Base-by-base conservation (phyloP, 2,113 vertebrate genomes). In the Podarcis cretensis region DNA sequence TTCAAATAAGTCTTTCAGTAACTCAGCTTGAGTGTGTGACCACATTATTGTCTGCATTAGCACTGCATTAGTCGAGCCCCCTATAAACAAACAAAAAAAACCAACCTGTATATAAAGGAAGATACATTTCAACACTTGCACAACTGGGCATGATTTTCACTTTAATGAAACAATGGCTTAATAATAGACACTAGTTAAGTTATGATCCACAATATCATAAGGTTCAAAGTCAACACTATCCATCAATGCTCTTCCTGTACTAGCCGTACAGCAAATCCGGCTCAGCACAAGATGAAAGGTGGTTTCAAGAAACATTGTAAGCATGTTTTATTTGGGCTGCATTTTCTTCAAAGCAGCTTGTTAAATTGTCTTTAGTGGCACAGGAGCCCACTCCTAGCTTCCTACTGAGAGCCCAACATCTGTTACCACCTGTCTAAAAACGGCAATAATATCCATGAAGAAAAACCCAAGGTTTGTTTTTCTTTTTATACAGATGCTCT, bases 371-470 rank as follows among this genome's bases (percentile, higher is more conserved):
- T 93, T 95, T 92, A 94, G 92, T 95, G 95, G 94, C 95, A 94
- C 94, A 95, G 94, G 88, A 95, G 95, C 94, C 94, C 91, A 92
- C 91, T 95, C 93, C 93, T 94, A 95, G 92, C 88, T 94, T 95
- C 94, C 96, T 94, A 95, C 95, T 94, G 95, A 95, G 95, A 95
- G 93, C 94, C 93, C 92, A 95, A 93, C 95, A 96, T 96, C 95
- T 96, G 95, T 95, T 96, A 94, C 94, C 95, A 94, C 95, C 94
- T 95, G 92, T 92, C 91, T 94, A 89, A 92, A 78, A 94, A 93
- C 90, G 85, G 6, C 94, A 87, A 93, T 93, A 90, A 90, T 94
- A 94, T 92, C 93, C 92, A 93, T 95, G 92, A 95, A 95, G 95
- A 93, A 96, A 95, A 91, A 90, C 10, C 13, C 86, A 94, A 90